A percentile compares a stretch with the other conserved stretches of the same genome.
Conservation (phyloP, 2,888 invertebrate species). For the Tetragonisca angustula region DNA sequence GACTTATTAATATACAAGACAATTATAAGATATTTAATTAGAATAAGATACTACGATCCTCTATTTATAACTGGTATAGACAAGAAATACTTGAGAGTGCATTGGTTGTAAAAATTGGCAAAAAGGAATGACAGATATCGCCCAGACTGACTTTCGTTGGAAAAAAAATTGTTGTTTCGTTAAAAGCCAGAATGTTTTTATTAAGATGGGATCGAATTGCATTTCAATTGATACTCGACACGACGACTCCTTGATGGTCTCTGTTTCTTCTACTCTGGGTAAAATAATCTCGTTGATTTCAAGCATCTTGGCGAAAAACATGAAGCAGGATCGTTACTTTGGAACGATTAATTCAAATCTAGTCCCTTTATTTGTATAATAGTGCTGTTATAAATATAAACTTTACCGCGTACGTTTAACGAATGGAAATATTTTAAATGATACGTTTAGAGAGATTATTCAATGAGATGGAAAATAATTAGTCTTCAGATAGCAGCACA, state of each 20-base stretch:
- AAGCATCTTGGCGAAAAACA: conserved; percentile 4
- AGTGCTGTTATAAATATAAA: background rate
- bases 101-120: conserved; percentile 7
- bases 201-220: conserved; percentile 13
- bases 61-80: conserved; percentile 14
- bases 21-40: too few relatives aligned
- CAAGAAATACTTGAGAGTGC: conserved; percentile 4
- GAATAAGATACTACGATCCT: background rate
- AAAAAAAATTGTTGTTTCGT: conserved; percentile 41
- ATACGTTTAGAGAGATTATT: background rate
- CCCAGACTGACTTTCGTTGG: background rate
- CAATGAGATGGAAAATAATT: background rate
- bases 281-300: conserved; percentile 26
- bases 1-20: too few relatives aligned
- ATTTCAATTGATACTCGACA: conserved; percentile 5
- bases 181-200: conserved; percentile 25
- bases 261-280: background rate
- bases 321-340: background rate
- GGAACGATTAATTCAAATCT: conserved; percentile 11
- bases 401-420: background rate
- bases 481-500: background rate
- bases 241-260: conserved; percentile 16
- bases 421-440: background rate
- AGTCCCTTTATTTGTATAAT: background rate
- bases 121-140: background rate